phyloP scores from a whole-genome alignment of 2,113 vertebrate genomes.

The Aegypius monachus region DNA sequence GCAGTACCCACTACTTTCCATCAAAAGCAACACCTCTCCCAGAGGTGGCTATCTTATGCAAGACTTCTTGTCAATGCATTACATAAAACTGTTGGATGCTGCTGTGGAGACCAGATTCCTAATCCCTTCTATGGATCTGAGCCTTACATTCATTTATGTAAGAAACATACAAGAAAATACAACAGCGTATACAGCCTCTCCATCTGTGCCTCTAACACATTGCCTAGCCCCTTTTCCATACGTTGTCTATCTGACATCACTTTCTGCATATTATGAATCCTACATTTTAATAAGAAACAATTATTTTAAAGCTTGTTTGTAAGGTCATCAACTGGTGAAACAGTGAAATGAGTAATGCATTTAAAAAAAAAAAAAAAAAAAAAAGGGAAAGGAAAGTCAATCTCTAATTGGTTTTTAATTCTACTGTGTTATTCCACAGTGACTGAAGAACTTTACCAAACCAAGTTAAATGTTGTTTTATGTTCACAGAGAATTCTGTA shows the following conservation, averaged over 20 bases:
- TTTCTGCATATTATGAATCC: neutral
- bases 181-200: neutral
- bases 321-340: neutral
- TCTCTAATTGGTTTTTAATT: neutral
- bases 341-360: neutral
- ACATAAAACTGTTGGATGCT: neutral
- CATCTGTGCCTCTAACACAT: neutral
- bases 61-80: neutral
- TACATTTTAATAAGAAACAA: neutral
- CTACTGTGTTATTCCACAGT: neutral
- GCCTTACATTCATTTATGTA: rapidly evolving
- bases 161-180: neutral
- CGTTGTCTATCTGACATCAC: neutral
- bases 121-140: neutral
- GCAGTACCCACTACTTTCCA: neutral
- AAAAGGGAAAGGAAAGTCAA: neutral
- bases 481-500: neutral
- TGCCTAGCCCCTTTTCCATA: neutral
- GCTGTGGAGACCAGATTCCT: neutral
- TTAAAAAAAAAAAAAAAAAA: neutral
- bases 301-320: neutral
- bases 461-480: neutral
- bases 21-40: neutral
- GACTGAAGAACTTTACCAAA: neutral
- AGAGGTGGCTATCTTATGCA: neutral